These are phyloP conservation scores for Hymenochirus boettgeri DNA, from an alignment of 2,113 vertebrate species.

Conservation along the genomic window DNA sequence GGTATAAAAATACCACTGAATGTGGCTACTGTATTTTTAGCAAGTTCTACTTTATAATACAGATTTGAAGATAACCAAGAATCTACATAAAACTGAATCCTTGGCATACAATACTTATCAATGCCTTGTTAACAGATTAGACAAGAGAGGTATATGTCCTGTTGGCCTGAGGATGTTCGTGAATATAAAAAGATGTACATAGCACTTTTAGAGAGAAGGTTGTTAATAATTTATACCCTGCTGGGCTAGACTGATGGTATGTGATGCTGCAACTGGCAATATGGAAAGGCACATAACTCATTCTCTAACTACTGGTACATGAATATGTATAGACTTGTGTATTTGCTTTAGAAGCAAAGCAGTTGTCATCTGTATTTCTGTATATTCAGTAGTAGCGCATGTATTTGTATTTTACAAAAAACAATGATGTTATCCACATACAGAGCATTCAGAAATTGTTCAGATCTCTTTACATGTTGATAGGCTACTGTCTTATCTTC, in stretches of 20 bases:
- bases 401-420: background rate
- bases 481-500: too few relatives aligned
- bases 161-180: slow-evolving; percentile 23
- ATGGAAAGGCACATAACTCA: slow-evolving; percentile 28
- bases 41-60: too few relatives aligned
- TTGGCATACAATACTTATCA: slow-evolving; percentile 10
- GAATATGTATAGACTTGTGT: slow-evolving; percentile 23
- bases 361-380: background rate
- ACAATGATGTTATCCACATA: too few relatives aligned
- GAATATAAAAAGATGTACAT: slow-evolving; percentile 29
- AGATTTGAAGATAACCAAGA: too few relatives aligned
- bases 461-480: too few relatives aligned
- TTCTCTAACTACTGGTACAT: slow-evolving; percentile 1
- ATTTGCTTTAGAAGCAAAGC: background rate
- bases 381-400: too few relatives aligned
- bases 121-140: background rate
- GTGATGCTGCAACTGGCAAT: slow-evolving; percentile 29
- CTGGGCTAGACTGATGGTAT: slow-evolving; percentile 33
- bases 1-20: too few relatives aligned
- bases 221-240: slow-evolving; percentile 40
- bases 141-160: slow-evolving; percentile 19
- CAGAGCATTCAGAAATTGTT: too few relatives aligned
- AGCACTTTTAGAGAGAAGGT: slow-evolving; percentile 23
- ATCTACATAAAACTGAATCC: too few relatives aligned
- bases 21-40: too few relatives aligned